Evolutionary conservation across 2,888 invertebrate genomes (phyloP), one percentile per base, ranked within the genome.

Genomic region (Hyposoter didymator): DNA sequence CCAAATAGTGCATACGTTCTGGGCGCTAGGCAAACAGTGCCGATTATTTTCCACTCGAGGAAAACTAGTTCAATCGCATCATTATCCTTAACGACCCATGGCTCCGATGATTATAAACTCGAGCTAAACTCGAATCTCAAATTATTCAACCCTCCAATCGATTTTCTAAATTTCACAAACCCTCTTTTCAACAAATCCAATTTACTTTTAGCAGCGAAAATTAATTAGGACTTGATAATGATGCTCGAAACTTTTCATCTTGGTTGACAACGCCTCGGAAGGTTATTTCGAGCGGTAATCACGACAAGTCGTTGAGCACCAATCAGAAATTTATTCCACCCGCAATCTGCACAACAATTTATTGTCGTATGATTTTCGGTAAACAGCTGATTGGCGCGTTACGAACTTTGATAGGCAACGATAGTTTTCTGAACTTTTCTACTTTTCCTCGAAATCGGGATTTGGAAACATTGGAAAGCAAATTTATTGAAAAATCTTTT

Each of bases 1-100:
- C 74, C 75, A 80, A 84, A 84, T 76, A 64, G 75, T 70, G 79
- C 79, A 74, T 52, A 70, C 22, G 14, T 82, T 59, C 72, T 12
- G 64, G 32, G 62, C 43, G 45, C 10, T 8, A 52, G 64, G 19
- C n/a, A 52, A 72, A 14, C n/a, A 49, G 22, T 32, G 59, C 45
- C 69, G 84, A 84, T 75, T 74, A 84, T 70, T 64, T 79, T 79
- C 52, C 79, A 69, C 74, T 8, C 47, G 69, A 70, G 52, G 12
- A 10, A 72, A 79, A 43, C 35, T 62, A 62, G 28, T 55, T 79
- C 74, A 49, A 49, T 76, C 62, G 64, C 28, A 74, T 80, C 52
- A 47, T 64, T 28, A 75, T 22, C 47, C 47, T 47, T 35, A 43
- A 47, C 52, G 35, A 64, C 12, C 52, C 39, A 19, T 73, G 52